Conservation (phyloP, 2,113 vertebrate species). For the Chaetops frenatus region DNA sequence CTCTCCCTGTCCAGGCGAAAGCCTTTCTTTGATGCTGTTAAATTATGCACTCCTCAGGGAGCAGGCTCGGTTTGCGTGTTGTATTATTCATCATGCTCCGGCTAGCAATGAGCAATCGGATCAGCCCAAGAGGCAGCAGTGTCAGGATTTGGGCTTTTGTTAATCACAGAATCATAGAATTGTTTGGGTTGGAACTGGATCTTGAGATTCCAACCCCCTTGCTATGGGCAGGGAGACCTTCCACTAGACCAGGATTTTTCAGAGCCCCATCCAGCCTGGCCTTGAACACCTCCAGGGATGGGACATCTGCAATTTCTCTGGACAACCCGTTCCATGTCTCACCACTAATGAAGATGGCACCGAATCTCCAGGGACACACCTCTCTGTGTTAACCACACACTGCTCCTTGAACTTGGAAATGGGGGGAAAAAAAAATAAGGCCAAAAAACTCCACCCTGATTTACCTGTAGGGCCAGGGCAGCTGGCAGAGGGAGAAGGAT, state of each 20-base stretch:
- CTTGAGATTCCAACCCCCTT: not conserved
- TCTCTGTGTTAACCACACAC: not conserved
- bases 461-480: rapidly evolving
- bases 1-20: not conserved
- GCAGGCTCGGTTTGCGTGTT: not conserved
- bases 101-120: not conserved
- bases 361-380: not conserved
- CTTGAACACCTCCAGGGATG: not conserved
- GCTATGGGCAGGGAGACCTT: not conserved
- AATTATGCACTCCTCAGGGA: not conserved
- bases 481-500: not conserved
- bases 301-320: not conserved
- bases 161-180: not conserved
- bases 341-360: not conserved
- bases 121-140: not conserved
- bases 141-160: not conserved
- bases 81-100: not conserved
- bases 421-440: not conserved
- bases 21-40: too few relatives aligned
- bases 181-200: not conserved
- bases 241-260: not conserved
- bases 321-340: not conserved
- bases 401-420: not conserved
- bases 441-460: not conserved
- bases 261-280: not conserved